Evolutionary conservation across 1,140 invertebrate genomes (phyloP).

Genomic region (Teleopsis dalmanni): DNA sequence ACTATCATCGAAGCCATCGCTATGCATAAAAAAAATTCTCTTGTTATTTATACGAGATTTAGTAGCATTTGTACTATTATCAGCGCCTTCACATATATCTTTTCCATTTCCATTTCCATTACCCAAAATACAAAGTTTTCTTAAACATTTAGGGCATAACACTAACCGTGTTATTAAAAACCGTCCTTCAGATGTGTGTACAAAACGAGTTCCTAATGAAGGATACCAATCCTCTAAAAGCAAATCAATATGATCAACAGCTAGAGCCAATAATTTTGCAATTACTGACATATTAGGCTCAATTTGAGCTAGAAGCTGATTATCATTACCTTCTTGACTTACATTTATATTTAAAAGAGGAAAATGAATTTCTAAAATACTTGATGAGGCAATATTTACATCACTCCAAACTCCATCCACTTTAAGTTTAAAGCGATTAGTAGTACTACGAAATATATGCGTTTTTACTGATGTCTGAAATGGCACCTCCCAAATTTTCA

Average conservation of each 20-base stretch:
- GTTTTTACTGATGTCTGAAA: constrained; percentile 52
- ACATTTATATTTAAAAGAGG: constrained; percentile 47
- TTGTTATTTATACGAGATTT: constrained; percentile 2
- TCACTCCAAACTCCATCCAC: constrained; percentile 78
- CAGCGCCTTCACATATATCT: constrained; percentile 12
- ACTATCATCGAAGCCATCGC: constrained; percentile 28
- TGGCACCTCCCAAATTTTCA: constrained; percentile 76
- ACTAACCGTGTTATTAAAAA: constrained; percentile 91
- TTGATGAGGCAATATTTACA: constrained; percentile 71
- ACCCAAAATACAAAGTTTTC: constrained; percentile 26
- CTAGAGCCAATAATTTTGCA: constrained; percentile 77
- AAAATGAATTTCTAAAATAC: constrained; percentile 83
- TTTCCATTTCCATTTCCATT: constrained; percentile 34
- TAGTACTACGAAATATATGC: constrained; percentile 44
- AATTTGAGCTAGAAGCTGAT: constrained; percentile 39
- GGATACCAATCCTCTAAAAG: constrained; percentile 98
- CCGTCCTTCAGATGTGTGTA: constrained; percentile 93
- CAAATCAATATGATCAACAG: constrained; percentile 96
- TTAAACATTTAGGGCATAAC: constrained; percentile 80
- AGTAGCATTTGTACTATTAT: constrained; percentile 22
- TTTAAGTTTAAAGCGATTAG: constrained; percentile 60
- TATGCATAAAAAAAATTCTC: constrained; percentile 23
- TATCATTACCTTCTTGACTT: constrained; percentile 20
- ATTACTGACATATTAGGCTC: constrained; percentile 68
- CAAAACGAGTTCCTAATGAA: constrained; percentile 88